Base-by-base conservation (phyloP, 2,797 vertebrate genomes). In the Tokudaia muenninki region DNA sequence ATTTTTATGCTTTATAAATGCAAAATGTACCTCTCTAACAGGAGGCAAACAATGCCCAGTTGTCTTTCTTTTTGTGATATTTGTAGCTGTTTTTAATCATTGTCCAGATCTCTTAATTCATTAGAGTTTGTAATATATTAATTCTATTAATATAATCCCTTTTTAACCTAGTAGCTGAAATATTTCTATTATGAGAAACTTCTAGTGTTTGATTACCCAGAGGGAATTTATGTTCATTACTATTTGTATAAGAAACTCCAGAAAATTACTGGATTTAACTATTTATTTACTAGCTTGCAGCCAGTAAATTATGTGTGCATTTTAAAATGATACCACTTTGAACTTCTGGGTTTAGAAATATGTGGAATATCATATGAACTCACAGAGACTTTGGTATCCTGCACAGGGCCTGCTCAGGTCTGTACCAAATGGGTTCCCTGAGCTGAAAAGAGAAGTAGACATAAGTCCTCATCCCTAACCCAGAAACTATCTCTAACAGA, bases 141-240 rank as follows among this genome's bases (percentile, higher is more conserved):
- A 91, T 95, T 95, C 37, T 87, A 89, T 89, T 88, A 95, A 57
- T 93, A 44, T 88, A 75, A 96, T 88, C 90, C 55, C 44, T 57
- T 96, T 94, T 92, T 93, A 91, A 94, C 47, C 24, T 77, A 83
- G 70, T 83, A 91, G 44, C 21, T 96, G 31, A 59, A 95, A 61
- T 96, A 80, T 88, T 95, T 94, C 34, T 94, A 59, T 96, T 95
- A 89, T 65, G 41, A 90, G 34, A 94, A 96, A 91, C 29, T 92
- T 93, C 55, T 12, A n/a, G 16, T 92, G 57, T 87, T 97, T 97
- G 87, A 92, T 89, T 92, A 89, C 34, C 79, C 61, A 78, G 29
- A 97, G 75, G 77, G 82, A 81, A 74, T 87, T 55, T 41, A 90
- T 95, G 37, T 90, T 94, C 74, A 83, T 94, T 96, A 91, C 86